Evolutionary conservation across 2,888 invertebrate genomes (phyloP), one percentile per base, ranked within the genome.

Genomic region (Cryptosula pallasiana): DNA sequence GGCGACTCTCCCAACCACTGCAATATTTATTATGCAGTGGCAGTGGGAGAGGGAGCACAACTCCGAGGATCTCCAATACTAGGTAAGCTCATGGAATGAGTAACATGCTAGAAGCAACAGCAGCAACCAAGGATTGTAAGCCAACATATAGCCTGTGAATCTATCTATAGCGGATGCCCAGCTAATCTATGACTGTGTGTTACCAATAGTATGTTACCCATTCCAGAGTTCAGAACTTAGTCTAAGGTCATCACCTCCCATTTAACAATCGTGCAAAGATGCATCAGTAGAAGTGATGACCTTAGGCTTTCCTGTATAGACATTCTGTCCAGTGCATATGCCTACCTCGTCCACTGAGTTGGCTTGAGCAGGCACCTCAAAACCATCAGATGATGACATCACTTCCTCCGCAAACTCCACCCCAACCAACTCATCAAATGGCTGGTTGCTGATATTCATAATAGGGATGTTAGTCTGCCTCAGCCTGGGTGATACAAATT

Each of bases 351-450:
- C 63, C 16, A 23, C 55, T 9, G 63, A 57, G 5, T 57, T 13
- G 3, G n/a, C 57, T 5, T n/a, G n/a, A 5, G n/a, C n/a, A 3
- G 63, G 32, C 32, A 63, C 63, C 9, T 63, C 63, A n/a, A 63
- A 63, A 13, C 63, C 63, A 34, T 63, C 63, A 13, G 63, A 63
- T 5, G 63, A 63, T 32, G 63, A 63, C 63, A 32, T 32, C 2
- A 63, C 63, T 9, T 63, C 63, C 63, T 63, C 63, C 2, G 32
- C 63, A 27, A 63, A 63, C 63, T 63, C 63, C 32, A 63, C 63
- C n/a, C 63, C 63, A 20, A 63, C 32, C 5, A 63, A 32, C 34
- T 63, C 63, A 32, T 63, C 63, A 63, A 63, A 63, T 63, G 63
- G 32, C 32, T 27, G 32, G n/a, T 63, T 63, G 13, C 29, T 27